These are phyloP conservation scores for Phaedon cochleariae DNA, from an alignment of 2,888 invertebrate species.

Conservation along the genomic window DNA sequence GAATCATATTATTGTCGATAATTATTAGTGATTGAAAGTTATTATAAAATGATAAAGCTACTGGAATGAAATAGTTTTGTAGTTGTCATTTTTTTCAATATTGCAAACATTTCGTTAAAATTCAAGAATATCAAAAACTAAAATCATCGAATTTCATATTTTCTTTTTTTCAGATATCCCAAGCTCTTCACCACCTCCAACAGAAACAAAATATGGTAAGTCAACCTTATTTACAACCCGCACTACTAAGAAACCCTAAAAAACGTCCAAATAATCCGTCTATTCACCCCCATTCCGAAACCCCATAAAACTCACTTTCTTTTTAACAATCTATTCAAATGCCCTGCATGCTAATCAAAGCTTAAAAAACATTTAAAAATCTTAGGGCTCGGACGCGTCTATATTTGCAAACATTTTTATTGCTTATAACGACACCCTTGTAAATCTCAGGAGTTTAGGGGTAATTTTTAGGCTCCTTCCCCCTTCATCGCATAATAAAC, in stretches of 20 bases:
- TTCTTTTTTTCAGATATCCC: conserved; percentile 56
- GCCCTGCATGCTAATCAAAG: conserved; percentile 23
- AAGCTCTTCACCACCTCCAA: conserved; percentile 50
- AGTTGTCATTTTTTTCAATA: no score
- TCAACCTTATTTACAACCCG: conserved; percentile 24
- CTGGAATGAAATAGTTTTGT: no score
- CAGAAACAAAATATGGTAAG: conserved; percentile 59
- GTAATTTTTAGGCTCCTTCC: conserved; percentile 46
- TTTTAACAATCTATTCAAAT: conserved; percentile 37
- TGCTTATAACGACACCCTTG: conserved; percentile 24
- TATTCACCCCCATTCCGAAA: not conserved
- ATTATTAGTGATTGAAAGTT: no score
- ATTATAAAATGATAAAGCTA: no score
- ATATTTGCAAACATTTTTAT: conserved; percentile 37
- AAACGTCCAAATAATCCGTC: conserved; percentile 32
- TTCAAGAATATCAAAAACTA: no score
- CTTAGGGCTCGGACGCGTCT: conserved; percentile 20
- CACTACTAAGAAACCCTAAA: conserved; percentile 30
- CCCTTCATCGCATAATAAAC: conserved; percentile 40
- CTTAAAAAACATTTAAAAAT: conserved; percentile 28
- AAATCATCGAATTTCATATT: no score
- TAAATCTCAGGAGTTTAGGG: conserved; percentile 35
- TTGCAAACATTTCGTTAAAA: no score
- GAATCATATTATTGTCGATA: no score
- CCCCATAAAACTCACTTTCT: conserved; percentile 31